Conservation (phyloP, 2,113 vertebrate species). For the Apteryx mantelli region DNA sequence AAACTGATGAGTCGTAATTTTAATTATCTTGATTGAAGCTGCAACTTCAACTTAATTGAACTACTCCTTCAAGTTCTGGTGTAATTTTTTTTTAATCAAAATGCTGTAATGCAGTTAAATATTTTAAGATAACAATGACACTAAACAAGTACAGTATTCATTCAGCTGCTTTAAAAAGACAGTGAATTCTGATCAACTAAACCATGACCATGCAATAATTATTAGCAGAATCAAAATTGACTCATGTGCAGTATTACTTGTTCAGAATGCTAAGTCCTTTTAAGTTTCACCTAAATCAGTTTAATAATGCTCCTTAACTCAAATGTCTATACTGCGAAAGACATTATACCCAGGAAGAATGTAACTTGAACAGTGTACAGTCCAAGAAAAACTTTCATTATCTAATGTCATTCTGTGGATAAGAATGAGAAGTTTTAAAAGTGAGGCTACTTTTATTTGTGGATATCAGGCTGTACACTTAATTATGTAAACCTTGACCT, state of each 20-base stretch:
- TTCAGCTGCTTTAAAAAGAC: neutral
- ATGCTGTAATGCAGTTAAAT: neutral
- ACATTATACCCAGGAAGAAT: neutral
- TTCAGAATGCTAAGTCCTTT: neutral
- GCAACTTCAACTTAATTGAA: neutral
- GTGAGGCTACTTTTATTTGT: neutral
- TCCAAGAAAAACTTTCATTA: neutral
- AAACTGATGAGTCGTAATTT: too few species aligned
- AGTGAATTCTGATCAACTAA: neutral
- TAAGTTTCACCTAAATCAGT: neutral
- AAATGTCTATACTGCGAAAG: neutral
- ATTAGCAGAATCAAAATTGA: neutral
- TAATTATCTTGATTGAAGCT: neutral
- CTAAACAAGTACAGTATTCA: neutral
- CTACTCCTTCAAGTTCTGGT: neutral
- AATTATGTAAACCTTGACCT: neutral
- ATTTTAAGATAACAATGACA: neutral
- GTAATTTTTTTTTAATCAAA: neutral
- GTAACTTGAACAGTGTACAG: neutral
- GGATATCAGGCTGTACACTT: neutral
- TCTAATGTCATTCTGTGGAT: neutral
- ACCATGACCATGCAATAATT: neutral
- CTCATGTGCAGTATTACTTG: neutral
- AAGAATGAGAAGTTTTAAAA: neutral
- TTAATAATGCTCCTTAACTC: neutral